Conservation (phyloP, 2,113 vertebrate species). For the Microcebus tavaratra region DNA sequence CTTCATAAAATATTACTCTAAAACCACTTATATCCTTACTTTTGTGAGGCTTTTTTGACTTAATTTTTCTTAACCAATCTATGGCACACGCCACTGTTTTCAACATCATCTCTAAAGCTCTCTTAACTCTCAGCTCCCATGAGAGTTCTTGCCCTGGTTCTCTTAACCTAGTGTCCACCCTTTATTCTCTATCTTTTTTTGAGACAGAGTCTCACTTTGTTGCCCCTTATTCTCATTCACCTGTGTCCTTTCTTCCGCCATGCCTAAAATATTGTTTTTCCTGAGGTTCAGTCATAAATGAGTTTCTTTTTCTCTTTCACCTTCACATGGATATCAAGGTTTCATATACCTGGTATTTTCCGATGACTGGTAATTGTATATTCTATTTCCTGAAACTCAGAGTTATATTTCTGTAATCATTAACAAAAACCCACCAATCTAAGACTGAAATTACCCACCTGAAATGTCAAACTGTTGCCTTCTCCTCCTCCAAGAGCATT, state of each 20-base stretch:
- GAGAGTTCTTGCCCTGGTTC: background rate
- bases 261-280: background rate
- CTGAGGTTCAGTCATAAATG: background rate
- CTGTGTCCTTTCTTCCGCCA: background rate
- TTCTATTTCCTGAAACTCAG: conserved; percentile 13
- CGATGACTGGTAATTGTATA: background rate
- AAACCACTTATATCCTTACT: background rate
- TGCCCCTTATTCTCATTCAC: background rate
- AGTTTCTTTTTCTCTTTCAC: background rate
- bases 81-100: background rate
- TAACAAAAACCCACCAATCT: background rate
- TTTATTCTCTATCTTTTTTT: background rate
- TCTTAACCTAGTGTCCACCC: background rate
- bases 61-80: background rate
- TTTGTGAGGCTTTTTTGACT: background rate
- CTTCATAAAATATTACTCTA: background rate
- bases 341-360: background rate
- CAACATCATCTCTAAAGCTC: background rate
- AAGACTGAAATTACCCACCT: background rate
- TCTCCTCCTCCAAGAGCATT: background rate
- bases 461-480: background rate
- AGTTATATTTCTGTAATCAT: background rate
- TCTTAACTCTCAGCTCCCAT: background rate
- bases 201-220: no score
- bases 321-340: background rate